A percentile compares a stretch with the other conserved stretches of the same genome.
Conservation (phyloP, 2,113 vertebrate genomes). For the Argyrosomus japonicus region DNA sequence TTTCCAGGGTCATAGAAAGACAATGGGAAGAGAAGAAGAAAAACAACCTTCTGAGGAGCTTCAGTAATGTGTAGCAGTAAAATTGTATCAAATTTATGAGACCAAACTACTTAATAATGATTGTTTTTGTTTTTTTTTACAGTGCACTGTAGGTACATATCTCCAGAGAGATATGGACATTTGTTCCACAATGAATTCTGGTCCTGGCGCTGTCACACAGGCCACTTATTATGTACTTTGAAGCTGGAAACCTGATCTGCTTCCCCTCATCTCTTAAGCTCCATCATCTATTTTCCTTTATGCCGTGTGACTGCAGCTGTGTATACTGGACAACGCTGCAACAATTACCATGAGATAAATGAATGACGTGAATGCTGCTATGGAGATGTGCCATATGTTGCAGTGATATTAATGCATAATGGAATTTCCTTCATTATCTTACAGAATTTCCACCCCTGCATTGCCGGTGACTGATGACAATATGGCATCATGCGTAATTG, state of each 20-base stretch:
- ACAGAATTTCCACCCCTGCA: constrained; percentile 19
- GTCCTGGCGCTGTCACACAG: not conserved
- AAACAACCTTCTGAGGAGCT: not conserved
- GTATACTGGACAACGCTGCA: not conserved
- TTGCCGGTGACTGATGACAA: constrained; percentile 32
- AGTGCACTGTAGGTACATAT: not conserved
- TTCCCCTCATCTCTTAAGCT: not conserved
- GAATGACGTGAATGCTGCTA: constrained; percentile 33
- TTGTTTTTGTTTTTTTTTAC: not conserved
- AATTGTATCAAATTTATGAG: not conserved
- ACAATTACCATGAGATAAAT: constrained; percentile 35
- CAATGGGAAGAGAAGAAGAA: not conserved
- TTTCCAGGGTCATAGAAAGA: not conserved
- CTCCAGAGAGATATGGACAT: not conserved
- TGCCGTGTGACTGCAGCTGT: constrained; percentile 18
- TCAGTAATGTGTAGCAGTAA: not conserved
- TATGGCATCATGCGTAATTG: constrained; percentile 23
- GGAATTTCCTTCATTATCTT: constrained; percentile 56
- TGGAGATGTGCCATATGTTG: constrained; percentile 54
- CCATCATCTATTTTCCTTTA: not conserved
- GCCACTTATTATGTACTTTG: constrained; percentile 1
- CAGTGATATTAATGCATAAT: constrained; percentile 51
- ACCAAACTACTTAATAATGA: not conserved
- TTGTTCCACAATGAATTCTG: too few species aligned
- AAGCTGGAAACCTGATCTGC: not conserved